A percentile compares a stretch with the other conserved stretches of the same genome.
phyloP scores from a whole-genome alignment of 2,888 invertebrate genomes.

The Eutolmus rufibarbis region DNA sequence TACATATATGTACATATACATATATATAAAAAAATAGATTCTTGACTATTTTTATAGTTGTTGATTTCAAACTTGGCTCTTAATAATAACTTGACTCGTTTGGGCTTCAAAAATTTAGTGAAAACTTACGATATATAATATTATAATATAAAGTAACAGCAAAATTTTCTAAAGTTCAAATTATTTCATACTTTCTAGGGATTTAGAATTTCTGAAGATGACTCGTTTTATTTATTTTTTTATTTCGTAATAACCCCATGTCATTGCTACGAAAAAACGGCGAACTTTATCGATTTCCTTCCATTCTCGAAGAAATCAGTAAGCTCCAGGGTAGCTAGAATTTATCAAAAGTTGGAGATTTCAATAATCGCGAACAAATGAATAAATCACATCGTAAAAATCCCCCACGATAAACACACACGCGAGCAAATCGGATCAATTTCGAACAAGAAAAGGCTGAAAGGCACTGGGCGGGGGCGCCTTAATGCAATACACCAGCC shows the following conservation, averaged over 20 bases:
- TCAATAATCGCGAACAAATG: not conserved
- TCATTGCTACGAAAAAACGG: not conserved
- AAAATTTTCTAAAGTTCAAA: no score
- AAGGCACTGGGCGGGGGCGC: not conserved
- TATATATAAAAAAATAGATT: no score
- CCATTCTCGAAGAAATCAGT: not conserved
- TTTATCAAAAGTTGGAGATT: not conserved
- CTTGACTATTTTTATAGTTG: no score
- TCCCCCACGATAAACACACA: not conserved
- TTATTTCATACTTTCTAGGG: not conserved
- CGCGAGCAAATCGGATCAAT: conserved; percentile 17
- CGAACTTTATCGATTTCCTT: not conserved
- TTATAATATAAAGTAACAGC: no score
- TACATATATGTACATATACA: no score
- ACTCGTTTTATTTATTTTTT: not conserved
- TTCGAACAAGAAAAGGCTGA: not conserved
- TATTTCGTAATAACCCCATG: not conserved
- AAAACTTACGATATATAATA: no score
- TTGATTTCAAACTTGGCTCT: no score
- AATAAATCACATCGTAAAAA: not conserved
- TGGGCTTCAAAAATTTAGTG: no score
- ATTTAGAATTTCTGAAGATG: not conserved
- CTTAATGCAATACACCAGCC: not conserved
- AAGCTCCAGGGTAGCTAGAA: not conserved
- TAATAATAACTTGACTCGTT: no score